Evolutionary conservation across 1,140 invertebrate species (phyloP).

Genomic region (Asobara japonica): DNA sequence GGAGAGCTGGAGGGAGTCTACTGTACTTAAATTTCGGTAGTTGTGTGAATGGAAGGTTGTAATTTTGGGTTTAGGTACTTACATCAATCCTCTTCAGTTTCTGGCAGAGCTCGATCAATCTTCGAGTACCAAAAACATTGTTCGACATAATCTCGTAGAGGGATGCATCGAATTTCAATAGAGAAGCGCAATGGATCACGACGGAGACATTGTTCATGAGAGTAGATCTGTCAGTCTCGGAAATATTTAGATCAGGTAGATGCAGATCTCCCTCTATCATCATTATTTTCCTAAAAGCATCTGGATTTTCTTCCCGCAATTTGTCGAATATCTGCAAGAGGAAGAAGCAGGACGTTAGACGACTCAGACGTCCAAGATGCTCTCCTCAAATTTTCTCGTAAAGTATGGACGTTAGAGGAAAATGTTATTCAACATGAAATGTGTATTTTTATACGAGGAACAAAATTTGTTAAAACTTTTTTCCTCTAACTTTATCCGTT

Average conservation of each 20-base stretch:
- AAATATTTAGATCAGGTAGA: constrained; percentile 70
- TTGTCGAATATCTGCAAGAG: constrained; percentile 67
- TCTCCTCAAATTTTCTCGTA: no score
- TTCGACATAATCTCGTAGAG: constrained; percentile 73
- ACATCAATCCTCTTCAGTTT: constrained; percentile 76
- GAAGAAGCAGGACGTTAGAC: no score
- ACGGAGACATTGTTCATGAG: constrained; percentile 80
- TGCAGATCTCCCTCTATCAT: constrained; percentile 83
- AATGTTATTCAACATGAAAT: no score
- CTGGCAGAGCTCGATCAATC: constrained; percentile 74
- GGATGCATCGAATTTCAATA: constrained; percentile 90
- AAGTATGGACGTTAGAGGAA: no score
- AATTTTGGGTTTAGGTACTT: constrained; percentile 53
- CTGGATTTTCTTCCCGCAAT: constrained; percentile 59
- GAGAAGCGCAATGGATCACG: constrained; percentile 94
- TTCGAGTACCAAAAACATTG: constrained; percentile 75
- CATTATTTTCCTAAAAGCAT: constrained; percentile 76
- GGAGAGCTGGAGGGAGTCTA: no score
- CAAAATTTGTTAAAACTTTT: no score
- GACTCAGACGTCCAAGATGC: background rate
- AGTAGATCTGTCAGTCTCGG: constrained; percentile 66
- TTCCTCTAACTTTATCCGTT: no score
- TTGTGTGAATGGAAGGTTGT: no score
- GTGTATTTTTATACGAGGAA: no score
- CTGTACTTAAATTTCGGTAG: no score